These are phyloP conservation scores for Ochropleura leucogaster DNA, from an alignment of 2,888 invertebrate species.

Conservation along the genomic window DNA sequence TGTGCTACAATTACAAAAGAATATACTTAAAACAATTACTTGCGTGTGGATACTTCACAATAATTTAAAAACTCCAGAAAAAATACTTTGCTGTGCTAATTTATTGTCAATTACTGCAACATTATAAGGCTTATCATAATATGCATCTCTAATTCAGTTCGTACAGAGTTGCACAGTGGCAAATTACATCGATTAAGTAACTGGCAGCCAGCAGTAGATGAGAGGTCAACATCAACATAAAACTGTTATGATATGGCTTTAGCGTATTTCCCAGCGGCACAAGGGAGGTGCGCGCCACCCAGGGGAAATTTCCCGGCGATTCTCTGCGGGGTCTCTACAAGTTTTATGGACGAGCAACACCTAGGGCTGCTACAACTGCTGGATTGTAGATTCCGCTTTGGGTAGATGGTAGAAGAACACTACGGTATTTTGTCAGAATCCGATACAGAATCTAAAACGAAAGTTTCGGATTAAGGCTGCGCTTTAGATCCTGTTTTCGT, in stretches of 20 bases:
- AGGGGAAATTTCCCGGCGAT: slow-evolving; percentile 89
- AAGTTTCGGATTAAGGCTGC: background rate
- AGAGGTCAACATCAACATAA: slow-evolving; percentile 90
- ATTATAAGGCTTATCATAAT: slow-evolving; percentile 1
- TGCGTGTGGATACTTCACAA: background rate
- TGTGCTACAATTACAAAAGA: background rate
- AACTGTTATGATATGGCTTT: slow-evolving; percentile 90
- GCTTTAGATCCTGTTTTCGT: background rate
- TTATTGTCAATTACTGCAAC: background rate
- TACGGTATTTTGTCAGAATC: background rate
- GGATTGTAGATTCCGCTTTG: slow-evolving; percentile 17
- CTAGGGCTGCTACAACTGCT: slow-evolving; percentile 73
- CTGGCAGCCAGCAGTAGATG: slow-evolving; percentile 73
- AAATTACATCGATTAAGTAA: slow-evolving; percentile 77
- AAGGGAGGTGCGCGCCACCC: slow-evolving; percentile 84
- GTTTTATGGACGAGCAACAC: slow-evolving; percentile 89
- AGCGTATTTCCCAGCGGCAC: slow-evolving; percentile 88
- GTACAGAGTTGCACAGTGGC: slow-evolving; percentile 28
- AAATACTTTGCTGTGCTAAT: background rate
- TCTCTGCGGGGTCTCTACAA: slow-evolving; percentile 89
- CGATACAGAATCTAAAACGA: background rate
- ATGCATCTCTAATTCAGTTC: background rate
- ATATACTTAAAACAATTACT: background rate
- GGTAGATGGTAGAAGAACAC: background rate
- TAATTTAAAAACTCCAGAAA: background rate